These are phyloP conservation scores for Entomyzon cyanotis DNA, from an alignment of 2,113 vertebrate species.

Conservation along the genomic window DNA sequence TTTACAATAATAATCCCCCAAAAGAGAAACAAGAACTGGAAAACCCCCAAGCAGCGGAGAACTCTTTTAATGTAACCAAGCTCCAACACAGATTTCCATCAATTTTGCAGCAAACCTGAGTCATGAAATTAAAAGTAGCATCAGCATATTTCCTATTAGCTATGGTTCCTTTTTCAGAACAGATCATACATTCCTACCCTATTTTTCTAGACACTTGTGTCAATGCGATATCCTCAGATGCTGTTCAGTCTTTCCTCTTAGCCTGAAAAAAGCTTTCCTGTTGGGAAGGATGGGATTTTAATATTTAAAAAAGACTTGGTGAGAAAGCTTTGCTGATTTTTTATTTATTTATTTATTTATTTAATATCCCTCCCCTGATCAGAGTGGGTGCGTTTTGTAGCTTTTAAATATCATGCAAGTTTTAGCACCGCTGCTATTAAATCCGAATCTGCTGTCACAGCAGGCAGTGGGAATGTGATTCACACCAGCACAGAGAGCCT, in stretches of 20 bases:
- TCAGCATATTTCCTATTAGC: slow-evolving; percentile 60
- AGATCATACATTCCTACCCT: slow-evolving; percentile 48
- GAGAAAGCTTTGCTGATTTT: slow-evolving; percentile 25
- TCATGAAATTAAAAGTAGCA: slow-evolving; percentile 64
- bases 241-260: slow-evolving; percentile 30
- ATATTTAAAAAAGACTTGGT: not conserved
- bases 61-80: not conserved
- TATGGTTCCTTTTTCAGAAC: slow-evolving; percentile 38
- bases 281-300: slow-evolving; percentile 51
- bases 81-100: slow-evolving; percentile 25
- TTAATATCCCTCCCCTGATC: slow-evolving; percentile 22
- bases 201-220: slow-evolving; percentile 67
- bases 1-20: not conserved
- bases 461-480: not conserved
- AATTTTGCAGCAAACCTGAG: slow-evolving; percentile 55
- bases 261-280: slow-evolving; percentile 53
- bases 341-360: slow-evolving; percentile 1
- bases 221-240: slow-evolving; percentile 55
- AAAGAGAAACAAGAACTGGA: not conserved
- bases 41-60: not conserved
- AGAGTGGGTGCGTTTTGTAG: slow-evolving; percentile 38
- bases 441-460: not conserved
- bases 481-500: not conserved
- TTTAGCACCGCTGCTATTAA: not conserved
- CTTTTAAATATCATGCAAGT: slow-evolving; percentile 57